Conservation (phyloP, 2,888 invertebrate species). For the Buathra laborator region DNA sequence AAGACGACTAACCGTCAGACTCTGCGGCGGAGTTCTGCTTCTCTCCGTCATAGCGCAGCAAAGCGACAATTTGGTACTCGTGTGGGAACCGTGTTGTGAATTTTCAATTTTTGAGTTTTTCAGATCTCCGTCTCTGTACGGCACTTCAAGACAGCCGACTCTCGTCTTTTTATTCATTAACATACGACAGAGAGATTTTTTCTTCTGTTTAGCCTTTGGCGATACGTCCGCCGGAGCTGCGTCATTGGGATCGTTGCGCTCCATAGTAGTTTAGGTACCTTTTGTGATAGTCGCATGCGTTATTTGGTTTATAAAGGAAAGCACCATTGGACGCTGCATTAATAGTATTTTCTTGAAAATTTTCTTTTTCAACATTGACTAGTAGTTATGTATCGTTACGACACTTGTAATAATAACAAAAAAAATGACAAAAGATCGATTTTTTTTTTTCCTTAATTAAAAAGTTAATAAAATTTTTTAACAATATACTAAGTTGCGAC, state of each 20-base stretch:
- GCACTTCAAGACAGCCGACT: constrained; percentile 82
- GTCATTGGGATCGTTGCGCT: constrained; percentile 76
- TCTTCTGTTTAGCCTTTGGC: constrained; percentile 82
- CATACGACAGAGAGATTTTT: constrained; percentile 83
- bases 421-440: constrained; percentile 4
- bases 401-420: neutral
- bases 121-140: constrained; percentile 77
- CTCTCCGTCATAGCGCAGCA: constrained; percentile 86
- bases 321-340: neutral
- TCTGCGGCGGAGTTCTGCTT: constrained; percentile 83
- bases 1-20: constrained; percentile 79
- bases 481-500: neutral
- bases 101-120: constrained; percentile 79
- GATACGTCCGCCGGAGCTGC: constrained; percentile 76
- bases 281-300: constrained; percentile 15
- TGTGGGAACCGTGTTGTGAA: constrained; percentile 81
- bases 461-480: neutral
- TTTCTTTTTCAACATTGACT: constrained; percentile 1
- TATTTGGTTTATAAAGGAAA: neutral
- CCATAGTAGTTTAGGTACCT: constrained; percentile 75
- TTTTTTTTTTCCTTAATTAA: neutral
- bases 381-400: neutral
- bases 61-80: constrained; percentile 82
- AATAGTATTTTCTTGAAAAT: neutral
- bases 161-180: constrained; percentile 84